Conservation (phyloP, 2,797 vertebrate species). For the Acanthis flammea region DNA sequence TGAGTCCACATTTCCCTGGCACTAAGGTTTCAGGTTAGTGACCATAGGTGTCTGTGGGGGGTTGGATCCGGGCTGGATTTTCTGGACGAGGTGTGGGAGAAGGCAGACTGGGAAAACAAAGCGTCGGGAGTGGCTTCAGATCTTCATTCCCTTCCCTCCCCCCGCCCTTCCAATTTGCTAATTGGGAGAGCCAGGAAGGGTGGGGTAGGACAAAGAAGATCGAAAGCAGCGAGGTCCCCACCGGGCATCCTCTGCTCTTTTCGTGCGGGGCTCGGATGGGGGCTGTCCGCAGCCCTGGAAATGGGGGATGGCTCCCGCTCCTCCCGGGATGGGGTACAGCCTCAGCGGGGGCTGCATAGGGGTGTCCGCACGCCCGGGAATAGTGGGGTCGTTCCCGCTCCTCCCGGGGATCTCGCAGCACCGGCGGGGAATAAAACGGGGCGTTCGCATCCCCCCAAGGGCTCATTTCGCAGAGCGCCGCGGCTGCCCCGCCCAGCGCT, state of each 20-base stretch:
- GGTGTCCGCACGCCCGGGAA: background rate
- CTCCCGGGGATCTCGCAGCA: background rate
- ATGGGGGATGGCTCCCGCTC: background rate
- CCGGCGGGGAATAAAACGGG: too few species aligned
- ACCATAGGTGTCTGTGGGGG: background rate
- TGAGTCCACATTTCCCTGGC: background rate
- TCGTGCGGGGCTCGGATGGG: background rate
- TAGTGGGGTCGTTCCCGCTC: background rate
- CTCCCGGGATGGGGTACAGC: too few species aligned
- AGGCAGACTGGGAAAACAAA: background rate
- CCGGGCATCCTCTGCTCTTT: background rate
- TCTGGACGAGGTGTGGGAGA: background rate
- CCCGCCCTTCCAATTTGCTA: fast-evolving
- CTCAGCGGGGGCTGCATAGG: fast-evolving
- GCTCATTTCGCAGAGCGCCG: background rate
- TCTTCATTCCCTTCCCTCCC: fast-evolving
- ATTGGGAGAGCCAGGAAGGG: background rate
- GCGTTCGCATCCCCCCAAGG: background rate
- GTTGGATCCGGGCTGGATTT: background rate
- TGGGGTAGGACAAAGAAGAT: background rate
- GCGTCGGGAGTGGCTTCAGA: background rate
- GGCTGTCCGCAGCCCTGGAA: too few species aligned
- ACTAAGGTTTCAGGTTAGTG: background rate
- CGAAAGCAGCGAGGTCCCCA: background rate
- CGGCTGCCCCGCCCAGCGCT: background rate